Base-by-base conservation (phyloP, 2,113 vertebrate genomes). In the Anarrhichthys ocellatus region DNA sequence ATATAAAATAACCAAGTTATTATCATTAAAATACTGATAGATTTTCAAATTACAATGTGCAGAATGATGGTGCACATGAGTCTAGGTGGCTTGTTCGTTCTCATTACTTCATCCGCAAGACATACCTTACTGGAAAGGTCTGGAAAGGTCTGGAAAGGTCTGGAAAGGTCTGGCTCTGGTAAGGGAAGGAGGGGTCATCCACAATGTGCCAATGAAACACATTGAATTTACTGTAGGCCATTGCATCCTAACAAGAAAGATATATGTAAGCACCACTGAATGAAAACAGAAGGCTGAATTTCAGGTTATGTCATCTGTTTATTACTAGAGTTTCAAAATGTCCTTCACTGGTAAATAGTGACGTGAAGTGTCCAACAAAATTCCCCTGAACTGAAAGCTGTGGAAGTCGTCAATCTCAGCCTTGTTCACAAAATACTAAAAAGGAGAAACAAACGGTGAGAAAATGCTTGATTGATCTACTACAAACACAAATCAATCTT, bases 201-300 rank as follows among this genome's bases (percentile, higher is more conserved):
- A 99, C 97, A 69, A 98, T 94, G 90, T 98, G 97, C 97, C 97
- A 98, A 77, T 98, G 97, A 87, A 99, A 97, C 67, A 97, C 97
- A 0, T 97, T 98, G 66, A 98, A 93, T 75, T 98, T 98, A 91
- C 92, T 98, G 92, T 97, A 98, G 1, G 97, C 94, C 97, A 98
- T 97, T 78, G 94, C 95, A 0, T 98, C 97, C 97, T 98, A 78
- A 20, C n/a, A 79, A 80, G 81, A 86, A 77, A 85, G 27, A 80
- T 1, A 69, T 13, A 20, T 20, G n/a, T 78, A 34, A 81, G 42
- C 44, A n/a, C 1, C 9, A 61, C 2, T 38, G 9, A 78, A 77
- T 38, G 18, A 58, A 29, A 82, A 44, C 14, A 72, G 7, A 74
- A 48, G 11, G 14, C 27, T 32, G 7, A 58, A 66, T 6, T 59